Evolutionary conservation across 2,113 vertebrate species (phyloP), one percentile per base, ranked within the genome.

Genomic region (Athene noctua): DNA sequence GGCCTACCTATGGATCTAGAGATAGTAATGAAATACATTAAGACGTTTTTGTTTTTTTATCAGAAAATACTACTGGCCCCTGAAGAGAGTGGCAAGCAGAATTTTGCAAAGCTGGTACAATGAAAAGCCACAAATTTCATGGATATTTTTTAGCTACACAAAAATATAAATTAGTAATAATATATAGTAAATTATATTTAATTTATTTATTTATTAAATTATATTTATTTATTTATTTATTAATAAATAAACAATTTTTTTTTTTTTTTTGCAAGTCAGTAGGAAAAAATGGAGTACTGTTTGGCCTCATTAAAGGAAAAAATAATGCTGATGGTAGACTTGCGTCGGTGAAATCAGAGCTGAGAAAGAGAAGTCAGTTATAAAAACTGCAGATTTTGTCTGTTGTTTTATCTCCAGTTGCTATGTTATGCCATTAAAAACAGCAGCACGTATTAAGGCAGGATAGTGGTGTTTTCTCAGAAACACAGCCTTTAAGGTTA

Each of bases 351-450:
- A 92, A 90, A 88, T 55, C 54, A 75, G 63, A 86, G 63, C 38
- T 73, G 36, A 70, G 46, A 55, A 81, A 77, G 42, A 80, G 32
- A 78, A 94, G 20, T 44, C 67, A 67, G 63, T 82, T 25, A 65
- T 10, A 77, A 92, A 94, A 93, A 7, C 46, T 91, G 59, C 32
- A 73, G 59, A 46, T 66, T 93, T 85, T 87, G 38, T 68, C 54
- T 93, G 46, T 86, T 87, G 20, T 96, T 96, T 95, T 91, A 90
- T 75, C 70, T 94, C 90, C 44, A 20, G 5, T 52, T 73, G 74
- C 67, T 95, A 83, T 91, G 79, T 80, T 96, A 66, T 80, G 81
- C 46, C 0, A 6, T 67, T 83, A 90, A 93, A 88, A 95, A 8
- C 54, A 88, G 67, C 74, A 90, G 17, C 46, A 55, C 4, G 5